Conservation (phyloP, 2,797 vertebrate genomes). For the Mus spretus region DNA sequence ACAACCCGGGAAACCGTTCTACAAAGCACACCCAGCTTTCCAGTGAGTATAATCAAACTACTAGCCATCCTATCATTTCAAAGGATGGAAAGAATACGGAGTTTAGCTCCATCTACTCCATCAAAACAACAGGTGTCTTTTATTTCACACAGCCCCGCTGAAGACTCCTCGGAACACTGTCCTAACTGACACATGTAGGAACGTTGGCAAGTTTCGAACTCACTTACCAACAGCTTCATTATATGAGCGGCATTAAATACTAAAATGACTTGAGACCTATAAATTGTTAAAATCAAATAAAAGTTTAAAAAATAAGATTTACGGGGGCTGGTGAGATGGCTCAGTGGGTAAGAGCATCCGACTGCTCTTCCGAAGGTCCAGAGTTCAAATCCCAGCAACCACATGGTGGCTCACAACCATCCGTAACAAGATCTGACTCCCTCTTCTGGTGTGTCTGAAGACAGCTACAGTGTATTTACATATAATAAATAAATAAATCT, state of each 20-base stretch:
- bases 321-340: no score
- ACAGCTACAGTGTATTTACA: no score
- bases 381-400: no score
- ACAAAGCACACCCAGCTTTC: slow-evolving; percentile 49
- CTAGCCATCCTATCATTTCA: slow-evolving; percentile 11
- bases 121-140: slow-evolving; percentile 68
- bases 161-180: slow-evolving; percentile 8
- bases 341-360: no score
- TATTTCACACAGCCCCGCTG: slow-evolving; percentile 2
- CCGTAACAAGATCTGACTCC: no score
- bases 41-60: slow-evolving; percentile 17
- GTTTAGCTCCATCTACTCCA: slow-evolving; percentile 60
- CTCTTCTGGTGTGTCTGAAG: no score
- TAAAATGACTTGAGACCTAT: slow-evolving; percentile 24
- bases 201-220: slow-evolving; percentile 42
- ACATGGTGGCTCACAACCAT: no score
- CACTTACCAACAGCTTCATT: slow-evolving; percentile 48
- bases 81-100: slow-evolving; percentile 29
- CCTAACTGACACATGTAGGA: background rate
- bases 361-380: no score
- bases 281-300: slow-evolving; percentile 66
- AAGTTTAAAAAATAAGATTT: slow-evolving; percentile 31
- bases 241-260: background rate
- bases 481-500: no score
- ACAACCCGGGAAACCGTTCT: slow-evolving; percentile 8